phyloP scores from a whole-genome alignment of 53 echinoderm and acorn worm genomes.

The Astropecten irregularis region DNA sequence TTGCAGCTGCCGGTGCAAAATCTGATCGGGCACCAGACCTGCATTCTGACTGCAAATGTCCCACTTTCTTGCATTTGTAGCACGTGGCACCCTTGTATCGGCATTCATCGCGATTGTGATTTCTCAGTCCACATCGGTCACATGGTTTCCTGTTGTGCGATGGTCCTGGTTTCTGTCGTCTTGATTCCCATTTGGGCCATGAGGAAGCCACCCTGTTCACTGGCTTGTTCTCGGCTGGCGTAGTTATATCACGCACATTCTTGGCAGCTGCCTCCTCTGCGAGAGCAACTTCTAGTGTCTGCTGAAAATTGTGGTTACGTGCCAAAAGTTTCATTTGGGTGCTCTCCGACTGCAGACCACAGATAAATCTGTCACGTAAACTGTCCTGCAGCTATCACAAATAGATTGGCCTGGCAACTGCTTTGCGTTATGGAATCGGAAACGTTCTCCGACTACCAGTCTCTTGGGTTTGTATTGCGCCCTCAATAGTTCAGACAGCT shows the following conservation, averaged over 20 bases:
- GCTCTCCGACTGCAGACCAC: slow-evolving; percentile 26
- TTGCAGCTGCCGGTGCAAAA: not conserved
- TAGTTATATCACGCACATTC: no score
- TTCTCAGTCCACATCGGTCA: not conserved
- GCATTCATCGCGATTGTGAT: slow-evolving; percentile 16
- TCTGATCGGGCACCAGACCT: slow-evolving; percentile 3
- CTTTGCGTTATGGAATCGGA: no score
- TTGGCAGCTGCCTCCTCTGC: not conserved
- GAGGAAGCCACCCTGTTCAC: no score
- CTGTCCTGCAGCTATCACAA: slow-evolving; percentile 33
- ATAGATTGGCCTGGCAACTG: not conserved
- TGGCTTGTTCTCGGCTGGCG: no score
- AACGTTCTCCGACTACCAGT: slow-evolving; percentile 7
- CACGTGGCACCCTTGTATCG: slow-evolving; percentile 2
- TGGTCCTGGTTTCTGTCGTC: not conserved
- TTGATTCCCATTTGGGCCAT: not conserved
- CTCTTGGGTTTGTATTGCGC: slow-evolving; percentile 12
- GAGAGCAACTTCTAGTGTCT: not conserved
- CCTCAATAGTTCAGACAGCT: no score
- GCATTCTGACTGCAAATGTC: no score
- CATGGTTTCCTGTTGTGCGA: not conserved
- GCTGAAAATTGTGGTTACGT: slow-evolving; percentile 24
- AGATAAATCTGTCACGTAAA: slow-evolving; percentile 24
- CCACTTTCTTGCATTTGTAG: no score
- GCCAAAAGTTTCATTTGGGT: slow-evolving; percentile 11